A percentile compares a stretch with the other conserved stretches of the same genome.
phyloP scores from a whole-genome alignment of 2,888 invertebrate species.

The Heteropelma amictum region DNA sequence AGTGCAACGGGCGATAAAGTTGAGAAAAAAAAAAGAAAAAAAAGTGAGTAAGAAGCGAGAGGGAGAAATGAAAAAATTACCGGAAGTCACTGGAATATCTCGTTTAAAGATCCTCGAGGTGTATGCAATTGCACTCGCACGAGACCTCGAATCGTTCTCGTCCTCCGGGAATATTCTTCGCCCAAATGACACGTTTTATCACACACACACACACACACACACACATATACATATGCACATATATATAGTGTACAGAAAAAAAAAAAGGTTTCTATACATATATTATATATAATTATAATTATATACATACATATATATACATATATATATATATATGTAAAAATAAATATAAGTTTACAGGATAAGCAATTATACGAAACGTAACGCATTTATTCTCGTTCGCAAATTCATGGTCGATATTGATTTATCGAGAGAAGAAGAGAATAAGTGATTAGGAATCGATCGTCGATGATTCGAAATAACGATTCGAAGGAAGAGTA shows the following conservation, averaged over 20 bases:
- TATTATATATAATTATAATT: slow-evolving; percentile 49
- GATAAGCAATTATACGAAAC: slow-evolving; percentile 53
- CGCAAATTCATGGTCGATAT: too few relatives aligned
- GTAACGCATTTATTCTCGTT: too few relatives aligned
- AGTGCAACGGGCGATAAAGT: slow-evolving; percentile 3
- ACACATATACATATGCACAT: too few relatives aligned
- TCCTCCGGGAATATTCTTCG: slow-evolving; percentile 2
- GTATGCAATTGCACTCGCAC: slow-evolving; percentile 23
- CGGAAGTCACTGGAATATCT: slow-evolving; percentile 52
- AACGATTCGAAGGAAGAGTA: slow-evolving; percentile 12
- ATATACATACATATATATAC: slow-evolving; percentile 49
- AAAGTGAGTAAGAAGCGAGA: neutral
- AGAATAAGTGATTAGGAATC: slow-evolving; percentile 38
- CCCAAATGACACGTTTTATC: slow-evolving; percentile 50
- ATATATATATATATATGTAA: slow-evolving; percentile 55
- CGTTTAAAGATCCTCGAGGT: slow-evolving; percentile 33
- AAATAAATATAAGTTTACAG: slow-evolving; percentile 47
- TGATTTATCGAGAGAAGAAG: slow-evolving; percentile 14
- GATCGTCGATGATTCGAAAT: slow-evolving; percentile 34
- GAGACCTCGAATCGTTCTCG: slow-evolving; percentile 16
- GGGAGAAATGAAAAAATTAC: neutral
- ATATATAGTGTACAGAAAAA: slow-evolving; percentile 56
- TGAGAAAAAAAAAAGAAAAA: neutral
- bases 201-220: too few relatives aligned
- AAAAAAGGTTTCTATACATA: slow-evolving; percentile 47